A percentile compares a stretch with the other conserved stretches of the same genome.
Conservation (phyloP, 2,113 vertebrate genomes). For the Nesogale talazaci region DNA sequence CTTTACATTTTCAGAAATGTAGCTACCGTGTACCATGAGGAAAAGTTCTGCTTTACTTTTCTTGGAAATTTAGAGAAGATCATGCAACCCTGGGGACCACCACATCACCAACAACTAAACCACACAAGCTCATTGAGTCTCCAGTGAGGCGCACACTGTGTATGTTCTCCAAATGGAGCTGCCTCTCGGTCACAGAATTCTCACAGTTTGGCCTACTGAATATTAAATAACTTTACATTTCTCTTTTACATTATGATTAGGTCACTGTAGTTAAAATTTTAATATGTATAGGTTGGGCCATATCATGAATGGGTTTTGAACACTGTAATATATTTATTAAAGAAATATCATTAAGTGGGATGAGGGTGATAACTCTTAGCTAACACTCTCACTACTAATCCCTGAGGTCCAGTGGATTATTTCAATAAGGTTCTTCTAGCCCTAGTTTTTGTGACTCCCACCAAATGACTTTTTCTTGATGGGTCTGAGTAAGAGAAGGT, state of each 20-base stretch:
- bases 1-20: conserved; percentile 1
- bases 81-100: background rate
- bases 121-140: background rate
- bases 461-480: no score
- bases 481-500: no score
- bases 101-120: background rate
- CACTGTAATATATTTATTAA: background rate
- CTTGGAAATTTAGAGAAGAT: background rate
- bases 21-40: background rate
- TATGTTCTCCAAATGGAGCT: no score
- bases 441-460: no score
- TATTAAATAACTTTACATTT: background rate
- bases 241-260: background rate
- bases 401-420: no score
- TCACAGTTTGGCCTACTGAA: background rate
- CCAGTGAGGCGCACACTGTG: background rate
- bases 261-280: background rate
- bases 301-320: background rate
- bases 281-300: background rate
- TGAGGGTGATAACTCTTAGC: background rate
- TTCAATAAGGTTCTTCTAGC: no score
- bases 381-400: no score
- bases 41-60: background rate
- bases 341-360: background rate
- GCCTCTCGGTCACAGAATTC: background rate